Evolutionary conservation across 2,113 vertebrate species (phyloP), one percentile per base, ranked within the genome.

Genomic region (Crotophaga sulcirostris): DNA sequence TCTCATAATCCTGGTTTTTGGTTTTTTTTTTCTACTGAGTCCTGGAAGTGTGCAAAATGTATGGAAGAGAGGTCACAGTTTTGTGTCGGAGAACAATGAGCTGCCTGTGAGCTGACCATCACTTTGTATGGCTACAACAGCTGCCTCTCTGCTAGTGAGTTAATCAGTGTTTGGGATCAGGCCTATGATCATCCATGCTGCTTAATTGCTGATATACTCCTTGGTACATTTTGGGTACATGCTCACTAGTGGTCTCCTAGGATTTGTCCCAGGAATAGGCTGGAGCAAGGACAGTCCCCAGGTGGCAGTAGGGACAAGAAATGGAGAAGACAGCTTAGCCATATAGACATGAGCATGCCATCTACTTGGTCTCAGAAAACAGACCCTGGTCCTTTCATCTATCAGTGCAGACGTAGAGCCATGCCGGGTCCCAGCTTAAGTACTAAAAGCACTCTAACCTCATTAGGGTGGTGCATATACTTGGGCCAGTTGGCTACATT

Each of bases 391-490:
- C 3, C 1, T 59, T 54, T 38, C 24, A 29, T 34, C n/a, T 54
- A 25, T 62, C 28, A 58, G 15, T 11, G 31, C 5, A 44, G 52
- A 38, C 31, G 55, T 78, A 16, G 10, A 45, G 45, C 26, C 36
- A 67, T 25, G 8, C 10, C 5, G 3, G 4, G 4, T 24, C 26
- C 25, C 54, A 34, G 25, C n/a, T 87, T 31, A 64, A 20, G 10
- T 31, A 33, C 26, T 51, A 64, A 75, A 72, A 83, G 20, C 33
- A 60, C 2, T 2, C 4, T 55, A 59, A 64, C 16, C 20, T 29
- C 0, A 0, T 34, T 26, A 72, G 11, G 12, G 10, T 49, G 31
- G 17, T 4, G 2, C 11, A 89, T 60, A 28, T 38, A 24, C 64
- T 70, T 47, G 29, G 40, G 24, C 24, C 14, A 29, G 24, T 14